These are phyloP conservation scores for Neoascia interrupta DNA, from an alignment of 2,888 invertebrate genomes.

Conservation along the genomic window DNA sequence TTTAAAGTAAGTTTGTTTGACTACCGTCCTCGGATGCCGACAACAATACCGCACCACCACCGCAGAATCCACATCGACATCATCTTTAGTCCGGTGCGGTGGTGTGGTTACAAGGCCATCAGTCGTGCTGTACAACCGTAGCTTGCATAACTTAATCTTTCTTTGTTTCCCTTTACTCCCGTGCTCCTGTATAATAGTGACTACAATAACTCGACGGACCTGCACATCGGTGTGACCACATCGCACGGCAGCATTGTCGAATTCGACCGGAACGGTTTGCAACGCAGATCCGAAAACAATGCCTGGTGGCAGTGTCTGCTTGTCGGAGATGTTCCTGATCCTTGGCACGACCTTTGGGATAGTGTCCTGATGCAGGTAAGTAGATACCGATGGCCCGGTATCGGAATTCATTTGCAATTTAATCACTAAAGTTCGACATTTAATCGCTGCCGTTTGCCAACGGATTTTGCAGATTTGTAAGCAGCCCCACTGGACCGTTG, in stretches of 20 bases:
- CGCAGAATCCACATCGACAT: conserved; percentile 18
- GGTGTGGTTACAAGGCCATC: no score
- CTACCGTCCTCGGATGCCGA: conserved; percentile 27
- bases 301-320: conserved; percentile 86
- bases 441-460: conserved; percentile 36
- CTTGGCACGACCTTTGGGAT: conserved; percentile 87
- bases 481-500: conserved; percentile 82
- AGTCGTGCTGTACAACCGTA: no score
- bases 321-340: conserved; percentile 84
- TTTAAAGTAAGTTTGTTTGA: conserved; percentile 84
- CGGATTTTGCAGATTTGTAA: conserved; percentile 74
- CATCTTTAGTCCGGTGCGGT: conserved; percentile 47
- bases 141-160: conserved; percentile 28
- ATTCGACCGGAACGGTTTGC: conserved; percentile 90
- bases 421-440: conserved; percentile 55
- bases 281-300: conserved; percentile 77
- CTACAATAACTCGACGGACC: conserved; percentile 89
- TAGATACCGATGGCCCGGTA: conserved; percentile 16
- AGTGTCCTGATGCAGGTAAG: conserved; percentile 83
- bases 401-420: conserved; percentile 51
- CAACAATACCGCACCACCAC: background rate
- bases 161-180: conserved; percentile 42
- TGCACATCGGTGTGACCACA: conserved; percentile 94
- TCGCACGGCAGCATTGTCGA: conserved; percentile 90
- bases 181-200: conserved; percentile 81